Evolutionary conservation across 2,797 vertebrate genomes (phyloP), one percentile per base, ranked within the genome.

Genomic region (Acrossocheilus wenchowensis): DNA sequence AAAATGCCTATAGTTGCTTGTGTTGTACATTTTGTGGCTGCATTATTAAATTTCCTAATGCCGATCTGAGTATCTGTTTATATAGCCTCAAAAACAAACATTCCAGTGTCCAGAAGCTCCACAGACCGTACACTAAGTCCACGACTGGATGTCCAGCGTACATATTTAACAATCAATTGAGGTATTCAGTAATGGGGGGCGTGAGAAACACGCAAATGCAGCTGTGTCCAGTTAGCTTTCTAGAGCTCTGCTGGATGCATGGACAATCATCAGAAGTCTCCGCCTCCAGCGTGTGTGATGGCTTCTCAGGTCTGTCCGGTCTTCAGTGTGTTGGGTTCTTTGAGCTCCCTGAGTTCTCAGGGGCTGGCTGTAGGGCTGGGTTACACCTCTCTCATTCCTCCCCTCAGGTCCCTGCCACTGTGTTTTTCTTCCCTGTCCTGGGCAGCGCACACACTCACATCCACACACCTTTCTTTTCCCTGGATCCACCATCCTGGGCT

Each of bases 331-430:
- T 77, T 80, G 83, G 85, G 89, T 88, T 90, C 83, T 69, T 69
- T 86, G 89, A 87, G 89, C 88, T 92, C 82, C 84, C 69, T 82
- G 39, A 90, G 91, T 90, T 93, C 88, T 90, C 75, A 91, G 83
- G 73, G 90, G 86, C 85, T 50, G 50, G 87, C 87, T 89, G 84
- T 89, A 62, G 90, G 85, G 39, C 89, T 92, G 50, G 81, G 91
- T 91, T 91, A 90, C 89, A 92, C 87, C 93, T 91, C 89, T 78
- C 82, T 85, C 90, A 88, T 84, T 90, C 74, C 87, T 75, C 85
- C 78, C 71, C 84, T 84, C 83, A 73, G 78, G 84, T 84, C 74
- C 62, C 62, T 85, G 87, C 89, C 86, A 85, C 82, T 86, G 85
- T 82, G 85, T 73, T 84, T 89, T 78, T 57, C 88, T 77, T 78